These are phyloP conservation scores for Phaedon cochleariae DNA, from an alignment of 2,888 invertebrate genomes.

Conservation along the genomic window DNA sequence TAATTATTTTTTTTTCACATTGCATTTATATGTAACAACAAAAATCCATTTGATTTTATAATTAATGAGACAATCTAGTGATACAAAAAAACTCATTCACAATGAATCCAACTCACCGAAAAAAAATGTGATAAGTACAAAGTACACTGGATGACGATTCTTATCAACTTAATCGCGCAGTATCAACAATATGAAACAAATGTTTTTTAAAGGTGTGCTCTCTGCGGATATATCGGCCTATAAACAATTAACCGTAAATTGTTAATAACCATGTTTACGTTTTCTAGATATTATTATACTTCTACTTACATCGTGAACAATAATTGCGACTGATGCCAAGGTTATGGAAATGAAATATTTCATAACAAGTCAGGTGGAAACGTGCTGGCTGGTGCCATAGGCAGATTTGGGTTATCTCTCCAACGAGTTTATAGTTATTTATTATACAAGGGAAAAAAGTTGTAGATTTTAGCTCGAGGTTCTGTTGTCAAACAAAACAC, in stretches of 20 bases:
- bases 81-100: not conserved
- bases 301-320: not conserved
- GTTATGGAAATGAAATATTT: slow-evolving; percentile 10
- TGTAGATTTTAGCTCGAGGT: too few relatives aligned
- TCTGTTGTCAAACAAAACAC: too few relatives aligned
- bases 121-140: too few relatives aligned
- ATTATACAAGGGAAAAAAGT: too few relatives aligned
- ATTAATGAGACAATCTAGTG: too few relatives aligned
- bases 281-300: too few relatives aligned
- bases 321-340: slow-evolving; percentile 3
- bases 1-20: too few relatives aligned
- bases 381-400: too few relatives aligned
- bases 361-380: slow-evolving; percentile 21
- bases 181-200: not conserved
- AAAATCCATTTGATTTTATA: too few relatives aligned
- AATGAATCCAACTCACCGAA: not conserved
- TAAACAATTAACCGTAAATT: not conserved
- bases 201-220: not conserved
- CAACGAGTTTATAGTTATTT: too few relatives aligned
- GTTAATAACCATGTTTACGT: not conserved
- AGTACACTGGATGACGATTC: too few relatives aligned
- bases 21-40: too few relatives aligned
- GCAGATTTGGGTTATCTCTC: not conserved
- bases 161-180: not conserved
- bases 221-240: not conserved